These are phyloP conservation scores for Falco columbarius DNA, from an alignment of 2,797 vertebrate genomes.

Conservation along the genomic window DNA sequence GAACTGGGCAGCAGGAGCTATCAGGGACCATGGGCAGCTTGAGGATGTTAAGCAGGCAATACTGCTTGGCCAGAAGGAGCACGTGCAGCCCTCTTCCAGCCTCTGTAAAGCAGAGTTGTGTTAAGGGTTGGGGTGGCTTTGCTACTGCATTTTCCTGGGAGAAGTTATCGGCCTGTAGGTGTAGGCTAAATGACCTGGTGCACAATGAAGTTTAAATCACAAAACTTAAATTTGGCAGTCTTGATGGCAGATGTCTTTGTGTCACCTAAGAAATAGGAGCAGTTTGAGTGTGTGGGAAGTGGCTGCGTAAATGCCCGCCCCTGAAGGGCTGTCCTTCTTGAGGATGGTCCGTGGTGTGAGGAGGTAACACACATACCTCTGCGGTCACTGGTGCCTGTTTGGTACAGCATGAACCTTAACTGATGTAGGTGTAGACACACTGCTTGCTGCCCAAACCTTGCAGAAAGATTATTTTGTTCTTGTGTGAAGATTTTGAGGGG, in stretches of 20 bases:
- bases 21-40: not conserved
- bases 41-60: not conserved
- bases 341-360: not conserved
- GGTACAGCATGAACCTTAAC: not conserved
- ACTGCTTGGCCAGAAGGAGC: not conserved
- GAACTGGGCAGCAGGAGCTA: not conserved
- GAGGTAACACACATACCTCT: not conserved
- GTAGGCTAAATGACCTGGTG: not conserved
- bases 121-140: not conserved
- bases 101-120: not conserved
- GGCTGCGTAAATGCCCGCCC: not conserved
- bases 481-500: not conserved
- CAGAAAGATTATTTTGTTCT: not conserved
- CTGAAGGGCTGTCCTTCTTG: not conserved
- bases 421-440: not conserved
- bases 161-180: not conserved
- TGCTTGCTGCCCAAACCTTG: not conserved
- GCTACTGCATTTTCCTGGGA: not conserved
- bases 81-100: rapidly evolving
- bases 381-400: not conserved
- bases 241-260: not conserved
- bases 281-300: not conserved
- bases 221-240: not conserved
- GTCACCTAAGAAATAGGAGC: not conserved
- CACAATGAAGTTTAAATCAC: not conserved